A percentile compares a stretch with the other conserved stretches of the same genome.
These are phyloP conservation scores for Syrrhaptes paradoxus DNA, from an alignment of 2,113 vertebrate species.

Conservation along the genomic window DNA sequence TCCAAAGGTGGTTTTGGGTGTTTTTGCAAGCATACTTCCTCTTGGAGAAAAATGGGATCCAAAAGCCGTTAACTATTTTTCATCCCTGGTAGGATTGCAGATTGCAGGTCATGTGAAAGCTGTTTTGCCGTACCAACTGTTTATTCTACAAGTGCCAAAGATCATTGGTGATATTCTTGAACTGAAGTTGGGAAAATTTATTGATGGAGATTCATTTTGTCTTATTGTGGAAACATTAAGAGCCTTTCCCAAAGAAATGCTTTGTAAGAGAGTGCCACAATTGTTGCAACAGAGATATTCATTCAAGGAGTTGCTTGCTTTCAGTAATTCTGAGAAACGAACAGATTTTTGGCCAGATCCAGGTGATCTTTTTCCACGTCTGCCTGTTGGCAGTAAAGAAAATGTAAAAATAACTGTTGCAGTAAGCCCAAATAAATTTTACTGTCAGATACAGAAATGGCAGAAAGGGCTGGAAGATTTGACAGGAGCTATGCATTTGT, in stretches of 20 bases:
- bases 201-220: conserved; percentile 86
- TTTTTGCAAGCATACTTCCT: conserved; percentile 89
- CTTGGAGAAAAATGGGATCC: conserved; percentile 74
- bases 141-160: conserved; percentile 85
- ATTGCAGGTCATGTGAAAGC: conserved; percentile 82
- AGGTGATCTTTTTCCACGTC: conserved; percentile 68
- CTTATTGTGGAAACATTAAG: conserved; percentile 83
- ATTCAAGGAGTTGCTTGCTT: neutral
- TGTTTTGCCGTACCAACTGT: conserved; percentile 78
- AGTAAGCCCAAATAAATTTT: conserved; percentile 80
- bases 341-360: conserved; percentile 72
- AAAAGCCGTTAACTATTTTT: conserved; percentile 82
- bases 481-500: conserved; percentile 73
- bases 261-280: conserved; percentile 53
- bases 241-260: conserved; percentile 65
- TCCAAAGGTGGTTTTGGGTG: conserved; percentile 83
- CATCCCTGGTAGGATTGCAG: conserved; percentile 77
- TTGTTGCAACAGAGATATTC: conserved; percentile 36
- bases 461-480: conserved; percentile 78
- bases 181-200: conserved; percentile 80
- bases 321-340: neutral
- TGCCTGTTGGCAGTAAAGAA: conserved; percentile 76
- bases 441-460: conserved; percentile 82
- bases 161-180: conserved; percentile 79
- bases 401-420: conserved; percentile 83